A percentile compares a stretch with the other conserved stretches of the same genome.
These are phyloP conservation scores for Eurosta solidaginis DNA, from an alignment of 1,140 invertebrate species.

Conservation along the genomic window DNA sequence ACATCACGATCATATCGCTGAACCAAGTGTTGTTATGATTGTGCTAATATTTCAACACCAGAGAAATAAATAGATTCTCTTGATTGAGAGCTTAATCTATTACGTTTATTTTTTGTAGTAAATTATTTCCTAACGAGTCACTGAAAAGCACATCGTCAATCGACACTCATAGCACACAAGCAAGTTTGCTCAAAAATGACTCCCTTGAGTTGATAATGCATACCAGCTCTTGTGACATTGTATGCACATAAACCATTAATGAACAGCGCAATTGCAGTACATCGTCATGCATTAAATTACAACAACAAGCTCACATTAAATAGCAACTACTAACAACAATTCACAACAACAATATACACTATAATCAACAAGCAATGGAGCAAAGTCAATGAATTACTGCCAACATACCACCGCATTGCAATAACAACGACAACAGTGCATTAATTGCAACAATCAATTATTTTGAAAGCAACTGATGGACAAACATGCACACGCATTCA, in stretches of 20 bases:
- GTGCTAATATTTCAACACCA: no score
- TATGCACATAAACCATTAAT: constrained; percentile 1
- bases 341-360: background rate
- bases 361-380: constrained; percentile 15
- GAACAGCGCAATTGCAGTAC: background rate
- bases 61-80: no score
- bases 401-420: constrained; percentile 22
- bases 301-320: background rate
- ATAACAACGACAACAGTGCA: constrained; percentile 7
- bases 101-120: no score
- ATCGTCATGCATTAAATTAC: no score
- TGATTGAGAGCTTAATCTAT: no score
- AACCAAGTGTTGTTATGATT: no score
- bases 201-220: background rate
- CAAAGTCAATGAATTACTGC: constrained; percentile 23
- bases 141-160: background rate
- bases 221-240: background rate
- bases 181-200: background rate
- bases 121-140: background rate
- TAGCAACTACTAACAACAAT: background rate
- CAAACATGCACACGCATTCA: background rate
- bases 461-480: constrained; percentile 21
- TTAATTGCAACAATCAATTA: constrained; percentile 26
- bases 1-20: no score
- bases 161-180: background rate